A percentile compares a stretch with the other conserved stretches of the same genome.
Conservation (phyloP, 2,888 invertebrate genomes). For the Polymixis lichenea region DNA sequence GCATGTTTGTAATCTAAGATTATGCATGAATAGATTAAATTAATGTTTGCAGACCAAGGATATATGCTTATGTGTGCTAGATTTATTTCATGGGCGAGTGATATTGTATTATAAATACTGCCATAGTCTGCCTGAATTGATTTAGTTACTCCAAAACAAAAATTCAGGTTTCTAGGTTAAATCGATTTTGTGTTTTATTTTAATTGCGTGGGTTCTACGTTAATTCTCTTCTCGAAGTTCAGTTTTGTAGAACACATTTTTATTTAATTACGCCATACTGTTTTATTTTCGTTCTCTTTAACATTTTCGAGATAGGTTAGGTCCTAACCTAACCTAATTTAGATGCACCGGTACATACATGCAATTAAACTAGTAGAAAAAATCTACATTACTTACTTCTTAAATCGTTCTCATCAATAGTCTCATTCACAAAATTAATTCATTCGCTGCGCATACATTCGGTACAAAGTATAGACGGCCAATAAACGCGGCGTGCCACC, state of each 20-base stretch:
- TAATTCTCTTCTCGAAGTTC: background rate
- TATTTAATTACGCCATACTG: no score
- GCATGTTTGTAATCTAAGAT: conserved; percentile 51
- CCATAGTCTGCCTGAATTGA: conserved; percentile 14
- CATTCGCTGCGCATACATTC: conserved; percentile 39
- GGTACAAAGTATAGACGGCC: conserved; percentile 58
- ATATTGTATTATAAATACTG: conserved; percentile 39
- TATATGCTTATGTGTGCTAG: conserved; percentile 46
- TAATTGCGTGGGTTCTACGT: background rate
- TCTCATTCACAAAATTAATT: conserved; percentile 13
- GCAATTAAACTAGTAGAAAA: background rate
- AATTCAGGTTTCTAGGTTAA: conserved; percentile 17
- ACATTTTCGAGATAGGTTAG: background rate
- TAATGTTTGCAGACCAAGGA: conserved; percentile 58
- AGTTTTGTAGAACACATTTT: background rate
- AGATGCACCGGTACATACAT: background rate
- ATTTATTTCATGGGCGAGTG: conserved; percentile 37
- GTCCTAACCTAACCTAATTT: no score
- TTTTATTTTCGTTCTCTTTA: background rate
- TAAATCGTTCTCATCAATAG: conserved; percentile 12
- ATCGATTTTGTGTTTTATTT: conserved; percentile 20
- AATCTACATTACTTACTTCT: background rate
- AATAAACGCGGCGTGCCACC: conserved; percentile 76
- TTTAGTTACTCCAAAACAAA: conserved; percentile 2
- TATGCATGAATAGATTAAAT: conserved; percentile 57